Conservation (phyloP, 2,888 invertebrate species). For the Molanna angustata region DNA sequence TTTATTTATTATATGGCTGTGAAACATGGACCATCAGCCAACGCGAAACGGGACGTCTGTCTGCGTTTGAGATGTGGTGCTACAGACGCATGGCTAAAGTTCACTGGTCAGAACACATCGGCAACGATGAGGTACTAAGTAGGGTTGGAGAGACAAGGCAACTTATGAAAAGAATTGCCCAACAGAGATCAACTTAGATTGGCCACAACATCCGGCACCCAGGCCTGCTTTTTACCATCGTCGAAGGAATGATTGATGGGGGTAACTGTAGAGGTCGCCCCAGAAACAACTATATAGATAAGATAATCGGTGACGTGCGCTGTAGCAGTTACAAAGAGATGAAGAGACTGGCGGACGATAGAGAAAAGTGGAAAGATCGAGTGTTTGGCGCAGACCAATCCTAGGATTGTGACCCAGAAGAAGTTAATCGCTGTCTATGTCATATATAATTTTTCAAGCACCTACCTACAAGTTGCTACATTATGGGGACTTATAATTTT, state of each 20-base stretch:
- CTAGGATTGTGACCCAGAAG: neutral
- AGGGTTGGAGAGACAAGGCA: neutral
- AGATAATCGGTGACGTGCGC: neutral
- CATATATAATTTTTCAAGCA: too few species aligned
- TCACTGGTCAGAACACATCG: too few species aligned
- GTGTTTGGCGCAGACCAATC: neutral
- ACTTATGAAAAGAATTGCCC: neutral
- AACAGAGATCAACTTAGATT: neutral
- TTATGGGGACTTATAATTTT: too few species aligned
- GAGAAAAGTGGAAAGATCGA: too few species aligned
- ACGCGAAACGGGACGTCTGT: neutral
- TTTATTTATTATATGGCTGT: too few species aligned
- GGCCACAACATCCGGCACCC: neutral
- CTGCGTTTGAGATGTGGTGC: neutral
- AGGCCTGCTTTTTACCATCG: neutral
- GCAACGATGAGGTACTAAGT: neutral
- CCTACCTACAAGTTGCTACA: too few species aligned
- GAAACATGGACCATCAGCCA: neutral
- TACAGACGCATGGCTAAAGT: neutral
- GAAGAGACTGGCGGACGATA: neutral
- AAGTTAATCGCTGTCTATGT: neutral
- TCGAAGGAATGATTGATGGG: neutral
- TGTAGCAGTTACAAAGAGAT: neutral
- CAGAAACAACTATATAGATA: neutral
- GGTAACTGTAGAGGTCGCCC: neutral